Conservation (phyloP, 1,140 invertebrate species). For the Pogonomyrmex barbatus region DNA sequence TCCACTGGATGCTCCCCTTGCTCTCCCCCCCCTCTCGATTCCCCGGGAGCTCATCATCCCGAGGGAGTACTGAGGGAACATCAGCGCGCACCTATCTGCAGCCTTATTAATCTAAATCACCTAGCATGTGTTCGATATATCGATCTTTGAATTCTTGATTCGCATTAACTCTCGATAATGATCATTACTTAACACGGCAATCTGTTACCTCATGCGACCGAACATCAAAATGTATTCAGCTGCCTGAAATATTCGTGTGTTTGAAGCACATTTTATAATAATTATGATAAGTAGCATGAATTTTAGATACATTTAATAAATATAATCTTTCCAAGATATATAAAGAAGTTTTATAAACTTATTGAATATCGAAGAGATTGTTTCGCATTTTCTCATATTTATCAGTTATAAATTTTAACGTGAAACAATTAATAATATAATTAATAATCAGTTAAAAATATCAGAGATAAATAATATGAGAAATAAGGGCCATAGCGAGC, state of each 20-base stretch:
- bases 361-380: background rate
- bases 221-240: background rate
- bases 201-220: background rate
- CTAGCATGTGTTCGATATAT: slow-evolving; percentile 38
- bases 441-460: background rate
- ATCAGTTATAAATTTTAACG: background rate
- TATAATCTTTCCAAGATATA: slow-evolving; percentile 9
- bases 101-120: slow-evolving; percentile 69
- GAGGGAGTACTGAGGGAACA: slow-evolving; percentile 42
- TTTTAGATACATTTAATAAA: background rate
- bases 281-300: background rate
- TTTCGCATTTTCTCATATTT: background rate
- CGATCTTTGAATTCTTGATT: slow-evolving; percentile 6
- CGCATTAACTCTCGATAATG: background rate
- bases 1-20: slow-evolving; percentile 76
- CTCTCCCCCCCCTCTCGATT: slow-evolving; percentile 55
- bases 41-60: slow-evolving; percentile 65
- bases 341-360: background rate
- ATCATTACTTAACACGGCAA: background rate
- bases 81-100: slow-evolving; percentile 57
- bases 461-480: background rate
- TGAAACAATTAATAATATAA: background rate
- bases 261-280: background rate
- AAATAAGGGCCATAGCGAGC: background rate
- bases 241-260: background rate